Evolutionary conservation across 2,797 vertebrate species (phyloP), one percentile per base, ranked within the genome.

Genomic region (Ptychadena robeensis): DNA sequence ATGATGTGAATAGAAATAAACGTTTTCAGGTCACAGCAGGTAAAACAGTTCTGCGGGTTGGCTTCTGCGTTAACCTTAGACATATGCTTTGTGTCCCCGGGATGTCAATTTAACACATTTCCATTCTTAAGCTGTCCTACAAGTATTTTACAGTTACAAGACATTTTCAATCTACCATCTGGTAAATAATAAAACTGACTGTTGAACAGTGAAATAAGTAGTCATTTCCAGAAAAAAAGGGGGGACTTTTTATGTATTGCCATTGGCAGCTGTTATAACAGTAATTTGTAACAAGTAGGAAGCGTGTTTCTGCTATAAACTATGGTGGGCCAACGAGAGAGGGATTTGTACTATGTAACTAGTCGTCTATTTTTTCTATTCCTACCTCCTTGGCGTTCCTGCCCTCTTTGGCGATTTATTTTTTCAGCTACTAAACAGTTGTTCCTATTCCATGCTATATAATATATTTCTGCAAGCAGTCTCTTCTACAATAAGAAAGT

Each of bases 161-260:
- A 34, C 61, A 73, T 81, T 81, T 53, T 66, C 30, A 73, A 73
- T 57, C 40, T 40, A 25, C 79, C 79, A 81, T 81, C 79, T 81
- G 79, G 79, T 57, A 81, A 81, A 81, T 67, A 73, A 67, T 81
- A 81, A 73, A 81, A 81, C 12, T 30, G 71, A 73, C 61, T 57
- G 38, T 18, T 10, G 14, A 81, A 57, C 70, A 73, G 38, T 67
- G 66, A 67, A 65, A 66, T 53, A 73, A 81, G 61, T 81, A 53
- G 30, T 57, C 25, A 64, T 67, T 73, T 81, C n/a, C 71, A 59
- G 34, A 53, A 48, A 48, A 72, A 48, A 31, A 64, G 6, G 30
- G 34, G 27, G 35, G 65, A 73, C 66, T 57, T 65, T 32, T 78
- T 25, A 76, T 79, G 78, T 32, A n/a, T 63, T 67, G 66, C 34